Percentiles rank a stretch among this genome's conserved stretches.
Evolutionary conservation across 2,797 vertebrate genomes (phyloP).

Genomic region (Pelodytes ibericus): DNA sequence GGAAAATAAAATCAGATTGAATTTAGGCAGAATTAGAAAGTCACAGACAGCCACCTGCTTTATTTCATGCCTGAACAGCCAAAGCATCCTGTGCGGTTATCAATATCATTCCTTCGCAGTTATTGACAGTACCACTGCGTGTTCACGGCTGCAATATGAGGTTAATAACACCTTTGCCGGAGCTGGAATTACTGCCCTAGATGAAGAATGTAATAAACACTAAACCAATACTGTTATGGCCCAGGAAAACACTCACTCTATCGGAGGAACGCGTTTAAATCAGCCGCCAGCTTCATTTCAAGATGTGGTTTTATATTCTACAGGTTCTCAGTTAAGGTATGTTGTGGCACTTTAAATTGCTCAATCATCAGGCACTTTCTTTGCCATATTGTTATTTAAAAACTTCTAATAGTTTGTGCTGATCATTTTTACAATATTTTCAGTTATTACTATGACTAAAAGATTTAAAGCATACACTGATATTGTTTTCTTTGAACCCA

Average conservation of each 20-base stretch:
- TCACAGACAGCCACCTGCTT: constrained; percentile 29
- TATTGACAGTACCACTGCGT: constrained; percentile 43
- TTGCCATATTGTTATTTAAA: too few species aligned
- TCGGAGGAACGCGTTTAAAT: constrained; percentile 16
- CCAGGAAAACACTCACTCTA: constrained; percentile 34
- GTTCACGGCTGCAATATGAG: constrained; percentile 49
- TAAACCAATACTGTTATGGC: constrained; percentile 47
- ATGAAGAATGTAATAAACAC: constrained; percentile 53
- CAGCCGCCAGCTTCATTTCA: constrained; percentile 18
- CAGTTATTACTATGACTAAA: too few species aligned
- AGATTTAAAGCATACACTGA: too few species aligned
- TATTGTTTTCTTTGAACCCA: too few species aligned
- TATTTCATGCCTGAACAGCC: constrained; percentile 49
- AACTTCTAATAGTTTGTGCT: too few species aligned
- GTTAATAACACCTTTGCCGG: constrained; percentile 55
- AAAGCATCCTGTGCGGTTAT: constrained; percentile 26
- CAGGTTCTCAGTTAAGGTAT: too few species aligned
- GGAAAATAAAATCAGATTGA: constrained; percentile 48
- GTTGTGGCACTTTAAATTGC: too few species aligned
- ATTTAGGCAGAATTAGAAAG: constrained; percentile 30
- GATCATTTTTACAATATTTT: too few species aligned
- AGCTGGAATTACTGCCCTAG: constrained; percentile 49
- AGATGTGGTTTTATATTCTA: constrained; percentile 14
- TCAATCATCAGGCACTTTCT: too few species aligned
- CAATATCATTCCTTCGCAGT: constrained; percentile 51